Percentiles rank a stretch among this genome's conserved stretches.
Evolutionary conservation across 2,888 invertebrate species (phyloP).

Genomic region (Aphelenchoides bicaudatus): DNA sequence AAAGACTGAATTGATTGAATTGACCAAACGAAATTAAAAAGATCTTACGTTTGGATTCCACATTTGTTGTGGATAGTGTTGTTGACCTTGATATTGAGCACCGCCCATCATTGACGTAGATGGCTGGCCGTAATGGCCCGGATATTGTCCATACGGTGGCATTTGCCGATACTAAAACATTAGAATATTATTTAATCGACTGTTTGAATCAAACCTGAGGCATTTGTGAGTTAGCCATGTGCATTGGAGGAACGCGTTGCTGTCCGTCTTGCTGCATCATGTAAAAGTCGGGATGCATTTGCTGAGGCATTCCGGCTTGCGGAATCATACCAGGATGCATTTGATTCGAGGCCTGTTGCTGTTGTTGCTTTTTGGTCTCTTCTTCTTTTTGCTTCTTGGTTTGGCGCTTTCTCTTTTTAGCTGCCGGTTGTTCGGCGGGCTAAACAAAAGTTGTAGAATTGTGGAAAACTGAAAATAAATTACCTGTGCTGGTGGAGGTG

Average conservation of each 20-base stretch:
- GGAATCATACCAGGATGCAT: slow-evolving; percentile 6
- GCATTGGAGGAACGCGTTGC: slow-evolving; percentile 4
- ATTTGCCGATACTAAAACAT: slow-evolving; percentile 11
- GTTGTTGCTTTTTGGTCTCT: background rate
- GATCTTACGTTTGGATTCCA: slow-evolving; percentile 11
- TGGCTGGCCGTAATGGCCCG: background rate
- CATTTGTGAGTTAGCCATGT: background rate
- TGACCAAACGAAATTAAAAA: no score
- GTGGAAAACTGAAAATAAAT: background rate
- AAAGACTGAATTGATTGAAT: no score
- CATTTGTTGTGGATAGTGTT: slow-evolving; percentile 5
- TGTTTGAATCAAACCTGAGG: slow-evolving; percentile 11
- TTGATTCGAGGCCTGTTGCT: slow-evolving; percentile 5
- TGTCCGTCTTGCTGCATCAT: slow-evolving; percentile 2
- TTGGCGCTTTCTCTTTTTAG: slow-evolving; percentile 34
- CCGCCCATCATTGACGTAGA: slow-evolving; percentile 11
- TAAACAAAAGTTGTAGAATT: background rate
- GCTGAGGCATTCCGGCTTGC: background rate
- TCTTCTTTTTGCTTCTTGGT: slow-evolving; percentile 38
- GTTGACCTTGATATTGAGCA: background rate
- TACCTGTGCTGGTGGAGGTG: background rate
- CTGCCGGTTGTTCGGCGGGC: slow-evolving; percentile 23
- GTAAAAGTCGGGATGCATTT: slow-evolving; percentile 7
- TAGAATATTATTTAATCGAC: background rate
- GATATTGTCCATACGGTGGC: background rate